These are phyloP conservation scores for Abrostola triplasia DNA, from an alignment of 2,888 invertebrate genomes.

Conservation along the genomic window DNA sequence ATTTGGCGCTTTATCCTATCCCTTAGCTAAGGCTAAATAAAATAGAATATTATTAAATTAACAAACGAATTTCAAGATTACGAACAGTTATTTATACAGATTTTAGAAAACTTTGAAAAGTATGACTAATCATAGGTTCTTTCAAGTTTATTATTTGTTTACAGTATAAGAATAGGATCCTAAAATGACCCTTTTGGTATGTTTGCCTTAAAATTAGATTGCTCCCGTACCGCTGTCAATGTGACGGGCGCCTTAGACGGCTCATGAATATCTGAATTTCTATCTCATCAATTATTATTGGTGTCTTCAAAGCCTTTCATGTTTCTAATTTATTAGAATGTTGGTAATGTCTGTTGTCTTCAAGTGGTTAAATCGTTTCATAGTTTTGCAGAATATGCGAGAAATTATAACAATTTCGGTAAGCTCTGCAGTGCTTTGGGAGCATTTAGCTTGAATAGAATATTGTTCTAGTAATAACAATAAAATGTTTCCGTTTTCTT, in stretches of 20 bases:
- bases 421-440: not conserved
- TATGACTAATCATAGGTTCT: not conserved
- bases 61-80: too few species aligned
- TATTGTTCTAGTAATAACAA: slow-evolving; percentile 1
- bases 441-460: slow-evolving; percentile 11
- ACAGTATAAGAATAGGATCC: not conserved
- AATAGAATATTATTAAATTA: too few species aligned
- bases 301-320: slow-evolving; percentile 33
- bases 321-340: slow-evolving; percentile 38
- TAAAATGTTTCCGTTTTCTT: too few species aligned
- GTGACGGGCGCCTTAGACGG: slow-evolving; percentile 3
- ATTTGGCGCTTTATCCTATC: too few species aligned
- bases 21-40: too few species aligned
- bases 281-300: slow-evolving; percentile 34
- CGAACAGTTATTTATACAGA: too few species aligned
- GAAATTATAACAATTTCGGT: slow-evolving; percentile 18
- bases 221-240: not conserved
- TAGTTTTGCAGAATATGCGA: slow-evolving; percentile 27
- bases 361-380: slow-evolving; percentile 17
- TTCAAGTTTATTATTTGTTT: not conserved
- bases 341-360: slow-evolving; percentile 16
- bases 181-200: not conserved
- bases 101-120: too few species aligned
- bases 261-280: slow-evolving; percentile 32
- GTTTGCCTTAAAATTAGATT: not conserved